Evolutionary conservation across 2,113 vertebrate species (phyloP), one percentile per base, ranked within the genome.

Genomic region (Loxodonta africana): DNA sequence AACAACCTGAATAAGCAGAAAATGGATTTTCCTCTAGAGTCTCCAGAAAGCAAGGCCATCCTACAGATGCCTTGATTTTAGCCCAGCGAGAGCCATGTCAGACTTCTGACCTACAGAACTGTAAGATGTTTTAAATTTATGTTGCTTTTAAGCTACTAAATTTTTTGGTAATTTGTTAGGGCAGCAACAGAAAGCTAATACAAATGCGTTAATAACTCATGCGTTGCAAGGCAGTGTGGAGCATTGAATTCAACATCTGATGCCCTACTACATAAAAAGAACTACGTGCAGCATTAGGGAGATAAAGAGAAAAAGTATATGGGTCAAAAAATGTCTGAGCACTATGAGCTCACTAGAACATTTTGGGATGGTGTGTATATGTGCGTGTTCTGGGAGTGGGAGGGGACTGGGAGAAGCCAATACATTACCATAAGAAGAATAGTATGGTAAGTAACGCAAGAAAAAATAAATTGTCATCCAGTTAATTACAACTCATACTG

Each of bases 231-330:
- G 46, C 33, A 71, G 48, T 77, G 25, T 1, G 6, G 73, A 33
- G 44, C 4, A 41, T 23, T 23, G 17, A 88, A 25, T 15, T 41
- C 53, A 78, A 44, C 5, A 41, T 26, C 30, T 12, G 23, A 65
- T 20, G 67, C 81, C 17, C n/a, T 5, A 37, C 18, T 33, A 18
- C 1, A n/a, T 10, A 76, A 4, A 77, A 51, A 88, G 37, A 83
- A 21, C 14, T 5, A 33, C 15, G 4, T 4, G 0, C 44, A 69
- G 41, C 51, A 17, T 2, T 6, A 17, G 6, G 6, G 18, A 1
- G 17, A 1, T 44, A 48, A 6, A 6, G 23, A 78, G 8, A 67
- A 20, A 26, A 37, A 5, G 41, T 25, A 48, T 0, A 82, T 7
- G 26, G 41, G 11, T 78, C 6, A 23, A 92, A 90, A n/a, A 41